Conservation (phyloP, 92 coral and sea anemone species). For the Porites cylindrica region DNA sequence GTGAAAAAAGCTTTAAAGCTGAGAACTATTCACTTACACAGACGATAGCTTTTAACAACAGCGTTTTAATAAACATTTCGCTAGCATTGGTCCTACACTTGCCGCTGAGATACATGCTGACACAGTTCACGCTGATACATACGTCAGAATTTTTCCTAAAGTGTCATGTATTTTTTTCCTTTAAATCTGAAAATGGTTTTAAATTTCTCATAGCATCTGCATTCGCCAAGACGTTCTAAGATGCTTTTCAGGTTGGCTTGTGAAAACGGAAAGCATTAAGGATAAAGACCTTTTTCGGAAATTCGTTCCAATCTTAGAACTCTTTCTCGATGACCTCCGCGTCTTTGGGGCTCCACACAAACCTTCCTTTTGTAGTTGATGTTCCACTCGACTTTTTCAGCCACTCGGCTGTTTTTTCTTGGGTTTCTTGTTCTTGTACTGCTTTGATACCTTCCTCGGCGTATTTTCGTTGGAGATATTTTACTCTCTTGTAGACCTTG, state of each 20-base stretch:
- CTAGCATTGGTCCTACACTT: neutral
- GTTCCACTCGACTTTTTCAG: neutral
- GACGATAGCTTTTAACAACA: neutral
- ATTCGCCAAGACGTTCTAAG: neutral
- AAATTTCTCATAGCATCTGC: neutral
- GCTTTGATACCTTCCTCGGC: neutral
- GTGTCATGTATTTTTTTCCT: neutral
- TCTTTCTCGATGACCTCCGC: neutral
- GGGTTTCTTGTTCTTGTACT: neutral
- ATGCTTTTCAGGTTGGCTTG: neutral
- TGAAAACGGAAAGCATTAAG: neutral
- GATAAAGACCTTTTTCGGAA: neutral
- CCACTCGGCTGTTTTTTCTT: neutral
- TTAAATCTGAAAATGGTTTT: conserved; percentile 12
- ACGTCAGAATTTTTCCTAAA: neutral
- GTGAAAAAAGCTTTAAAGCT: neutral
- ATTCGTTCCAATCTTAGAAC: neutral
- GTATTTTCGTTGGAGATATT: neutral
- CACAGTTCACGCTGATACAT: conserved; percentile 7
- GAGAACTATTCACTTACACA: neutral
- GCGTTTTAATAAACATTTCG: neutral
- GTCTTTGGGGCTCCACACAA: neutral
- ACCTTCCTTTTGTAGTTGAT: neutral
- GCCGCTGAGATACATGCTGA: conserved; percentile 4
- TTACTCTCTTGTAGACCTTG: neutral